These are phyloP conservation scores for Philotrypesis tridentata DNA, from an alignment of 1,140 invertebrate genomes.

Conservation along the genomic window DNA sequence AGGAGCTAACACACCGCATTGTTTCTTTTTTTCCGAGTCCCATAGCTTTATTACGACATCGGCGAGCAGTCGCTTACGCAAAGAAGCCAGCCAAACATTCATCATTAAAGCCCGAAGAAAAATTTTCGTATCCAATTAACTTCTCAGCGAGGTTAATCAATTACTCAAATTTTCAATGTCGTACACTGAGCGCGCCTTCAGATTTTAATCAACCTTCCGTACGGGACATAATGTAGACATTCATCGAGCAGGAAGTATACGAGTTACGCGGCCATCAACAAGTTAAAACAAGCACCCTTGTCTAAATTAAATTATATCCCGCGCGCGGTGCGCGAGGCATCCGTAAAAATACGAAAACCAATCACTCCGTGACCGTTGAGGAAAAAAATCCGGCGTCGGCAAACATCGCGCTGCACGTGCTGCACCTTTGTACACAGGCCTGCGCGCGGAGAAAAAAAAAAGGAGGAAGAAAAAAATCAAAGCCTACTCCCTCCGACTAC, in stretches of 20 bases:
- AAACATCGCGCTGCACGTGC: not conserved
- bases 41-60: too few relatives aligned
- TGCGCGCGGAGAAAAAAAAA: too few relatives aligned
- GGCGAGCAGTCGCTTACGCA: too few relatives aligned
- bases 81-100: not conserved
- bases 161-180: not conserved
- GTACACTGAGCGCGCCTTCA: not conserved
- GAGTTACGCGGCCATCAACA: not conserved
- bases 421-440: not conserved
- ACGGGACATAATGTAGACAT: not conserved
- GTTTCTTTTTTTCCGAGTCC: too few relatives aligned
- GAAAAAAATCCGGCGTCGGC: not conserved
- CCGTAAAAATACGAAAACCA: constrained; percentile 9
- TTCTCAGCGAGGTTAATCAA: not conserved
- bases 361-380: not conserved
- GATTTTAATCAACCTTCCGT: not conserved
- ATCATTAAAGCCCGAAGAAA: not conserved
- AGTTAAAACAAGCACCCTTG: not conserved
- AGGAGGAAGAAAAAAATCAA: not conserved
- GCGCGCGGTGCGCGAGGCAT: too few relatives aligned
- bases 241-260: not conserved
- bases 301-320: not conserved
- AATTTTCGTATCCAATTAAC: not conserved
- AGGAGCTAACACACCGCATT: too few relatives aligned
- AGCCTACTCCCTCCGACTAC: not conserved